phyloP scores from a whole-genome alignment of 2,113 vertebrate genomes.

The Malurus cyaneus region DNA sequence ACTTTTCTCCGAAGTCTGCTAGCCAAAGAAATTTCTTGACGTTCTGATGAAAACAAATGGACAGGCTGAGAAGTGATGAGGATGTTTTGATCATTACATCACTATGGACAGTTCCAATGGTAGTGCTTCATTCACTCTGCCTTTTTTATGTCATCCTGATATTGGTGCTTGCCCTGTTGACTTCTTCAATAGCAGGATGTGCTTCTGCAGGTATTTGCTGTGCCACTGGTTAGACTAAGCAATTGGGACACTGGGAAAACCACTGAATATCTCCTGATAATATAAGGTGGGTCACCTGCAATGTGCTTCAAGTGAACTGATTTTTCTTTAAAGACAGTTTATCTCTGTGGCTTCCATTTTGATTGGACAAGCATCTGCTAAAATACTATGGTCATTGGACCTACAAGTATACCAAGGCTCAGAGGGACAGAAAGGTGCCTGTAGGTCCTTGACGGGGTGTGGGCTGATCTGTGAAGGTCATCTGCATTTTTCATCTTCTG shows the following conservation, averaged over 20 bases:
- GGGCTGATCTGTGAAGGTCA: not conserved
- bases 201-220: slow-evolving; percentile 5
- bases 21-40: slow-evolving; percentile 92
- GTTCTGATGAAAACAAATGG: slow-evolving; percentile 76
- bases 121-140: slow-evolving; percentile 17
- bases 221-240: not conserved
- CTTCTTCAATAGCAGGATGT: not conserved
- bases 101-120: not conserved
- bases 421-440: not conserved
- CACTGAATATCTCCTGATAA: not conserved
- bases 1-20: slow-evolving; percentile 92
- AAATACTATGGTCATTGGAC: not conserved
- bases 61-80: slow-evolving; percentile 21
- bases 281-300: not conserved
- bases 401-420: not conserved
- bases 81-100: not conserved
- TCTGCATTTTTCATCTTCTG: not conserved
- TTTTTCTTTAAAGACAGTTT: not conserved
- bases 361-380: not conserved
- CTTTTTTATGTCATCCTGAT: not conserved
- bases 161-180: not conserved
- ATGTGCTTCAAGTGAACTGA: not conserved
- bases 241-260: not conserved
- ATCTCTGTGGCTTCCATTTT: not conserved
- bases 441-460: not conserved